Conservation (phyloP, 2,113 vertebrate genomes). For the Spea bombifrons region DNA sequence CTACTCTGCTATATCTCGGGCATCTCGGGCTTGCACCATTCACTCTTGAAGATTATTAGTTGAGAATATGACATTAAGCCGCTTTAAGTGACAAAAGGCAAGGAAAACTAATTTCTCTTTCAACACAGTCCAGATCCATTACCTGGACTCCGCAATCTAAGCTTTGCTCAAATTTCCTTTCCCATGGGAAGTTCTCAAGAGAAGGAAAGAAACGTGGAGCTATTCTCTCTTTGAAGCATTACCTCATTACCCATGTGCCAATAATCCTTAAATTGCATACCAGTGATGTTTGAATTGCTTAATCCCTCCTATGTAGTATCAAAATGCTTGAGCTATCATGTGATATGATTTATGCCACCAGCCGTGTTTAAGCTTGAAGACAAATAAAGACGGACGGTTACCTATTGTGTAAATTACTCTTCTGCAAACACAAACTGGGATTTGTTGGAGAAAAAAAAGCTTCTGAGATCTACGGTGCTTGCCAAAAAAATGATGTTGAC, state of each 20-base stretch:
- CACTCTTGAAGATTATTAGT: not conserved
- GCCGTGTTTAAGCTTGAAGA: constrained; percentile 13
- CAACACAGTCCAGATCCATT: constrained; percentile 21
- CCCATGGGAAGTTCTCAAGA: constrained; percentile 39
- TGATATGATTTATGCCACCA: constrained; percentile 2
- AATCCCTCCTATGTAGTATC: constrained; percentile 19
- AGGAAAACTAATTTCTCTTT: constrained; percentile 23
- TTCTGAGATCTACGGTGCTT: not conserved
- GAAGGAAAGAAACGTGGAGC: constrained; percentile 41
- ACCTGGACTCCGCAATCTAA: constrained; percentile 11
- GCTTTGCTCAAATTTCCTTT: constrained; percentile 47
- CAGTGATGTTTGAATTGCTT: constrained; percentile 22
- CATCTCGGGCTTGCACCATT: not conserved
- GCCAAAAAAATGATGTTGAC: not conserved
- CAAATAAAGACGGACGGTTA: constrained; percentile 31
- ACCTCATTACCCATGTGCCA: constrained; percentile 40
- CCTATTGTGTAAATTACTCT: constrained; percentile 11
- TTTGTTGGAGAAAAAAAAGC: not conserved
- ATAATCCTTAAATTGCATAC: constrained; percentile 46
- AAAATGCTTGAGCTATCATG: constrained; percentile 5
- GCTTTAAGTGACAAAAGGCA: constrained; percentile 36
- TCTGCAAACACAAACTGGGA: not conserved
- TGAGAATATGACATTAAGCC: constrained; percentile 8
- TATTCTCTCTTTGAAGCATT: constrained; percentile 46
- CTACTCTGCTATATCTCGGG: too few species aligned